Conservation (phyloP, 2,797 vertebrate genomes). For the Pangasius mekongensis region DNA sequence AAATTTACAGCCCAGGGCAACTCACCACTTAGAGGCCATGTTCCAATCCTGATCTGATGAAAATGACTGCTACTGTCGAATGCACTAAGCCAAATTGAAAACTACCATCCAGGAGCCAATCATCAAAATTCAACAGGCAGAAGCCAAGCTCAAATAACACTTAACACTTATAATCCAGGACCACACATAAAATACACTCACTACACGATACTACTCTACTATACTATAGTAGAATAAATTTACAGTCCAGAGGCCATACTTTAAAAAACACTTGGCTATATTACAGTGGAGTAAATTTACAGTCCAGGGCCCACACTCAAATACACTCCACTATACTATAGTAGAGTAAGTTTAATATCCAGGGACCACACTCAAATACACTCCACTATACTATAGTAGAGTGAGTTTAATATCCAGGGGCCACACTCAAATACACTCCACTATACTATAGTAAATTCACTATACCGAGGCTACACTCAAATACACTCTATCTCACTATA, state of each 20-base stretch:
- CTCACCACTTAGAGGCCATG: background rate
- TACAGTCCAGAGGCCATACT: background rate
- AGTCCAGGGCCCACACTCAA: background rate
- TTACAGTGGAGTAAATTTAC: background rate
- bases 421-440: background rate
- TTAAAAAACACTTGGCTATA: background rate
- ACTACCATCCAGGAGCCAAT: background rate
- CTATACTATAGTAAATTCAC: background rate
- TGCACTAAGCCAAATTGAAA: background rate
- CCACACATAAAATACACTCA: background rate
- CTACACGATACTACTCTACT: background rate
- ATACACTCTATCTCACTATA: background rate
- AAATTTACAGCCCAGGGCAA: background rate
- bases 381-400: background rate
- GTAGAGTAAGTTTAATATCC: background rate
- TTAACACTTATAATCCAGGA: background rate
- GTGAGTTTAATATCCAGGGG: background rate
- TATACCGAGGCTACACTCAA: background rate
- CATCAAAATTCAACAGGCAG: background rate
- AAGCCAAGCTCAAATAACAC: background rate
- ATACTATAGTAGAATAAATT: background rate
- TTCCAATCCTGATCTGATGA: background rate
- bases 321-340: background rate
- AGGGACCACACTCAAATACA: background rate
- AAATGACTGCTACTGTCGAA: background rate